A percentile compares a stretch with the other conserved stretches of the same genome.
Evolutionary conservation across 1,140 invertebrate species (phyloP).

Genomic region (Camponotus floridanus): DNA sequence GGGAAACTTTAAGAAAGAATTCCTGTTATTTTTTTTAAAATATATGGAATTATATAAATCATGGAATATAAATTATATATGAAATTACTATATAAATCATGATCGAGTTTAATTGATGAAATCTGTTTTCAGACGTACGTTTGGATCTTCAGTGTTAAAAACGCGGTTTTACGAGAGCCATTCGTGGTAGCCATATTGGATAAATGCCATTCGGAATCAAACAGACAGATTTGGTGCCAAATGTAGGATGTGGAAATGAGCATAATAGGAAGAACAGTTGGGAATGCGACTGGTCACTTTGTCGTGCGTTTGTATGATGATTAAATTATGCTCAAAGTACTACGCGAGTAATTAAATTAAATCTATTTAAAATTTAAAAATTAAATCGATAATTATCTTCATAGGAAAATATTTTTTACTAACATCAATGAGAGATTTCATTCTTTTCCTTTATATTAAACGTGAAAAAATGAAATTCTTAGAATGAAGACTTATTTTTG

Average conservation of each 20-base stretch:
- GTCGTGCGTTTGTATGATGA: neutral
- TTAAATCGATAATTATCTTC: neutral
- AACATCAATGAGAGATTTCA: too few relatives aligned
- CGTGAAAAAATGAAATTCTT: neutral
- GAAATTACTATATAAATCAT: too few relatives aligned
- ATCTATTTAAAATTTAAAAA: neutral
- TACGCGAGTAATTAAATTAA: neutral
- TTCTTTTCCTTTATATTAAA: neutral
- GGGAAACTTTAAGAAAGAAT: neutral
- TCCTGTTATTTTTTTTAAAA: neutral
- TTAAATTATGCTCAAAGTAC: neutral
- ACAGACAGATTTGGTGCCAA: constrained; percentile 1
- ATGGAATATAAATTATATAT: too few relatives aligned
- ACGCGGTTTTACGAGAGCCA: neutral
- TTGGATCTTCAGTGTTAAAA: neutral
- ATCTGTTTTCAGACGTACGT: neutral
- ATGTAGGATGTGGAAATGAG: neutral
- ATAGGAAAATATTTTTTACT: neutral
- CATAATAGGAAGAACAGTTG: neutral
- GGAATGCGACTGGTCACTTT: neutral
- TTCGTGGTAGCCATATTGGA: constrained; percentile 18
- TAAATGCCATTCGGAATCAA: constrained; percentile 15
- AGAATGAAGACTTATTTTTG: neutral
- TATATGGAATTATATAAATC: neutral
- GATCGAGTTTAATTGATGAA: neutral